A percentile compares a stretch with the other conserved stretches of the same genome.
phyloP scores from a whole-genome alignment of 2,797 vertebrate species.

The Pipistrellus pygmaeus region DNA sequence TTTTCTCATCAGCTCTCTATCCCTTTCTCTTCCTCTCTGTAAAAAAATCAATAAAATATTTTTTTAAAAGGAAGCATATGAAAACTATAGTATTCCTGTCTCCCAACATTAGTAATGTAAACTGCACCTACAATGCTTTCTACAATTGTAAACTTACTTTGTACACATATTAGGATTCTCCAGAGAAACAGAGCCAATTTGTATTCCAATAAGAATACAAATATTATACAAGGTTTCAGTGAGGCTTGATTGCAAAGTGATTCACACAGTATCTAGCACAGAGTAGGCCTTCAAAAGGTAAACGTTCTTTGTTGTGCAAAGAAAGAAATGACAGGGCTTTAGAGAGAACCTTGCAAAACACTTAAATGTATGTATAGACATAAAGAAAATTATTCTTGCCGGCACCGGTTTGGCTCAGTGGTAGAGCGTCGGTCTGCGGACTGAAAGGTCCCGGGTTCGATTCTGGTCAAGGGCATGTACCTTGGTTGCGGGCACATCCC shows the following conservation, averaged over 20 bases:
- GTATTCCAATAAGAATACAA: not conserved
- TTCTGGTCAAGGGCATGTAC: too few relatives aligned
- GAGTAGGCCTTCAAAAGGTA: not conserved
- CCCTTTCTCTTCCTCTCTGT: too few relatives aligned
- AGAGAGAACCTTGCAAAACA: not conserved
- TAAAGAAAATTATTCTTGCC: not conserved
- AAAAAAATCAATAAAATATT: too few relatives aligned
- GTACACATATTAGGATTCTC: not conserved
- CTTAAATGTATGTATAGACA: not conserved
- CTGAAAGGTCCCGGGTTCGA: too few relatives aligned
- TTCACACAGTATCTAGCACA: not conserved
- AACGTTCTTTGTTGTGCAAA: not conserved
- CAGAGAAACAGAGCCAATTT: not conserved
- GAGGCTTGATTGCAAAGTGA: not conserved
- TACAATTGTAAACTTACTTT: slow-evolving; percentile 1
- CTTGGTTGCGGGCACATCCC: too few relatives aligned
- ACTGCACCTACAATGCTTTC: not conserved
- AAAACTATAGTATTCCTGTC: not conserved
- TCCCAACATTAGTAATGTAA: not conserved
- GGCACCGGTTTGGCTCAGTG: too few relatives aligned
- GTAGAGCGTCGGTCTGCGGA: too few relatives aligned
- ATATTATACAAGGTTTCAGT: not conserved
- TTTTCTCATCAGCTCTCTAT: too few relatives aligned
- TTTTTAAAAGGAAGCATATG: not conserved
- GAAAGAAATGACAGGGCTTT: not conserved